Base-by-base conservation (phyloP, 2,113 vertebrate species). In the Cercocebus atys region DNA sequence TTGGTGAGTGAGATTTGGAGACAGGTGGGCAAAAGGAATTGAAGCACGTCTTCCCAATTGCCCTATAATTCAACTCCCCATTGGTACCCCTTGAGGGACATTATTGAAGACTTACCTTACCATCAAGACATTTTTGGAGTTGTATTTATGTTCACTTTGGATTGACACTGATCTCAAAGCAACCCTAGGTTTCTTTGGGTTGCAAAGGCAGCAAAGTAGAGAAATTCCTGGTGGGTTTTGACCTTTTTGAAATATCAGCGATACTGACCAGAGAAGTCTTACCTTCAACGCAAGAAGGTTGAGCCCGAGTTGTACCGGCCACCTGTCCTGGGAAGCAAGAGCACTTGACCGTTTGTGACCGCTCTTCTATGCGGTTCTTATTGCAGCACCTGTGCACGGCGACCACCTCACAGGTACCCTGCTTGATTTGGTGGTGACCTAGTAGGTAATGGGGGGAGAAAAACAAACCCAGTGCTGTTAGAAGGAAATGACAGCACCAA, bases 221-320 rank as follows among this genome's bases (percentile, higher is more conserved):
- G 92, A 97, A 95, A 95, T 45, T 61, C 32, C 55, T 50, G 81
- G 92, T 22, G 83, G 55, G 57, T 40, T 83, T 16, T 40, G 18
- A 17, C n/a, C 68, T 40, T 88, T 70, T n/a, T 40, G 27, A 38
- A 80, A 55, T 7, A 61, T 57, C 10, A 0, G 30, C 16, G 0
- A 79, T 94, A 82, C 30, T 0, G 20, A 88, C 59, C 0, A 68
- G 83, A 92, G 93, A 22, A 45, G 47, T 70, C 98, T 99, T 99
- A 99, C 99, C 99, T 99, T 99, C 99, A 88, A 99, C 99, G 0
- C 99, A 99, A 5, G 99, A 99, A 64, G 99, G 99, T 98, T 99
- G 99, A 2, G 99, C 99, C 80, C 99, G 98, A 0, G 99, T 99
- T 0, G 99, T 99, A 14, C 99, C 99, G 0, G 99, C 99, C 10